A percentile compares a stretch with the other conserved stretches of the same genome.
phyloP scores from a whole-genome alignment of 1,140 invertebrate species.

The Ooceraea biroi region DNA sequence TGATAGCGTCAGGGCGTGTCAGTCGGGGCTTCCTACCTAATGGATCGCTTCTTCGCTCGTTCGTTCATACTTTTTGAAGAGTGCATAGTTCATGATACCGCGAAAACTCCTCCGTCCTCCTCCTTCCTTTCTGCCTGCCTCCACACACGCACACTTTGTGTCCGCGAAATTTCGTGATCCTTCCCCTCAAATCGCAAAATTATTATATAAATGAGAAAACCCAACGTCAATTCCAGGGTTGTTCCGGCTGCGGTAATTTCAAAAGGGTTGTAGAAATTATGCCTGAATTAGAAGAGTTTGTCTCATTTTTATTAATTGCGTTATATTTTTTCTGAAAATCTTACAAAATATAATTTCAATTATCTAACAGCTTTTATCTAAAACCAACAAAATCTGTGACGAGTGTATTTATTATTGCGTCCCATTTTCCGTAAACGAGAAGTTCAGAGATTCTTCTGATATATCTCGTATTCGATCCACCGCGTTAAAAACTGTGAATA shows the following conservation, averaged over 20 bases:
- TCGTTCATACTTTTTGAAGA: slow-evolving; percentile 75
- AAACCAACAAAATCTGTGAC: no score
- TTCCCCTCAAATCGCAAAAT: background rate
- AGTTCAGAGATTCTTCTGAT: background rate
- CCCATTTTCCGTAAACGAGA: no score
- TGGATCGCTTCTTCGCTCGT: slow-evolving; percentile 80
- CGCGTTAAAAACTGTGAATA: no score
- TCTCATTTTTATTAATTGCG: no score
- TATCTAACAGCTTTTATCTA: no score
- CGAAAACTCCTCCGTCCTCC: slow-evolving; percentile 13
- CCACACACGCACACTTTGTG: no score
- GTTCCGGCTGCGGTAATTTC: background rate
- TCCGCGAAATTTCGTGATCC: slow-evolving; percentile 9
- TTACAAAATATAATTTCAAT: no score
- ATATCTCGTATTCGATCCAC: background rate
- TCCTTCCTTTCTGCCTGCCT: background rate
- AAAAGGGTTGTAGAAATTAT: background rate
- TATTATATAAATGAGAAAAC: background rate
- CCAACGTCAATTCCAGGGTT: background rate
- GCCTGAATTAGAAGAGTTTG: no score
- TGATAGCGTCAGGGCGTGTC: slow-evolving; percentile 84
- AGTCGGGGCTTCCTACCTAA: slow-evolving; percentile 83
- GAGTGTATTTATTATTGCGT: no score
- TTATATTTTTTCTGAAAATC: no score
- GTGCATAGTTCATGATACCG: slow-evolving; percentile 73